Evolutionary conservation across 2,797 vertebrate genomes (phyloP), one percentile per base, ranked within the genome.

Genomic region (Bovichtus diacanthus): DNA sequence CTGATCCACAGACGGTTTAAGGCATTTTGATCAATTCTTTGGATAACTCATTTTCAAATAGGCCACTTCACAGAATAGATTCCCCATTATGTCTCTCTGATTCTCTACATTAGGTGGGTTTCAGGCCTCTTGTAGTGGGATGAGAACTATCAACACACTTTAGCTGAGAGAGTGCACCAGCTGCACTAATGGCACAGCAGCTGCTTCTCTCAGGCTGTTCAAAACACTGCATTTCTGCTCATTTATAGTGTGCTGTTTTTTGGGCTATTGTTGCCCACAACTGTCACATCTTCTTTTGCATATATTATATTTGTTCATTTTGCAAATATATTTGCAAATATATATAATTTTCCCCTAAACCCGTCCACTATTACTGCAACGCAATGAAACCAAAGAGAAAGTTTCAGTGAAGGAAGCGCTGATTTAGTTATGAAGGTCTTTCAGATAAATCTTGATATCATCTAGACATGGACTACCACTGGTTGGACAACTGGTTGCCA

Each of bases 181-280:
- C 75, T 87, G 70, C 59, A 65, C 34, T 19, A 25, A 55, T 19
- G 51, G 44, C 69, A n/a, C 46, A 66, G 61, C 70, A 78, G 72
- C 82, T 67, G 68, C 64, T 81, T 61, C 11, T 9, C 66, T 74
- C 69, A 25, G 51, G 25, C 79, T 78, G 56, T 70, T 59, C 74
- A 19, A 66, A 68, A 64, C 63, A 39, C 59, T 60, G 46, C 50
- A 44, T 67, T 76, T 58, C 49, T 27, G 56, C 47, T 74, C n/a
- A 82, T 75, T 76, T 59, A 65, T 41, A 43, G 60, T 71, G 64
- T n/a, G 19, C 54, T 49, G 63, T 75, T 74, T 27, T 53, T 72
- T 53, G 27, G 19, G 18, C 64, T 55, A 41, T 36, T 27, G 11
- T 44, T 34, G 29, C 10, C 47, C 25, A 55, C 54, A 61, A 21